Evolutionary conservation across 2,888 invertebrate genomes (phyloP).

Genomic region (Drosophila nigricruria): DNA sequence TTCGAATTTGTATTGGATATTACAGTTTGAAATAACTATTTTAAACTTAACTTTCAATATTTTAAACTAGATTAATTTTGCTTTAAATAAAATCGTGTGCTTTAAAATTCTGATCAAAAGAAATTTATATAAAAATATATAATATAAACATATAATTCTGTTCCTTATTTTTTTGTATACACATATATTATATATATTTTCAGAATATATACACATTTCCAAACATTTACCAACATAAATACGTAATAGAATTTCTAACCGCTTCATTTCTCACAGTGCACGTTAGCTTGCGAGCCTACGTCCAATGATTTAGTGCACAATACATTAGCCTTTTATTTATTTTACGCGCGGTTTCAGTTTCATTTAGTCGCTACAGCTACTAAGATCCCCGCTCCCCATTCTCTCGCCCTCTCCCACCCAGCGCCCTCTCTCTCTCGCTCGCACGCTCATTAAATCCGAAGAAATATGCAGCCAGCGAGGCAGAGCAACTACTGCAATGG

Average conservation of each 20-base stretch:
- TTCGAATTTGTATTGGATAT: no score
- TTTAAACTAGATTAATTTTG: no score
- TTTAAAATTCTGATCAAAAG: no score
- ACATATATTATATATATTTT: background rate
- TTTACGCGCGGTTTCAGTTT: slow-evolving; percentile 69
- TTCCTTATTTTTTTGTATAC: no score
- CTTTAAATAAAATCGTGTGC: no score
- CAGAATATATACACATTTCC: background rate
- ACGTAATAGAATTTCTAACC: background rate
- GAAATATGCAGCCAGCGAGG: slow-evolving; percentile 40
- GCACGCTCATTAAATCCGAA: slow-evolving; percentile 54
- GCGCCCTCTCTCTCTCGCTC: background rate
- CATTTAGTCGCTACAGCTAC: slow-evolving; percentile 47
- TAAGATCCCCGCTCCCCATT: background rate
- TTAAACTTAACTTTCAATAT: no score
- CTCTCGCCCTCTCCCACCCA: background rate
- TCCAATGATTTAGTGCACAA: slow-evolving; percentile 71
- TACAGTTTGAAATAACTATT: no score
- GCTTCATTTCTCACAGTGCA: background rate
- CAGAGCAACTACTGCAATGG: slow-evolving; percentile 48
- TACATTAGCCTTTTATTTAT: slow-evolving; percentile 65
- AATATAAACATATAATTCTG: no score
- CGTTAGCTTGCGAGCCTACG: background rate
- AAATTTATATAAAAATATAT: no score
- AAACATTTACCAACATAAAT: background rate